phyloP scores from a whole-genome alignment of 2,797 vertebrate species.

The Sternotherus odoratus region DNA sequence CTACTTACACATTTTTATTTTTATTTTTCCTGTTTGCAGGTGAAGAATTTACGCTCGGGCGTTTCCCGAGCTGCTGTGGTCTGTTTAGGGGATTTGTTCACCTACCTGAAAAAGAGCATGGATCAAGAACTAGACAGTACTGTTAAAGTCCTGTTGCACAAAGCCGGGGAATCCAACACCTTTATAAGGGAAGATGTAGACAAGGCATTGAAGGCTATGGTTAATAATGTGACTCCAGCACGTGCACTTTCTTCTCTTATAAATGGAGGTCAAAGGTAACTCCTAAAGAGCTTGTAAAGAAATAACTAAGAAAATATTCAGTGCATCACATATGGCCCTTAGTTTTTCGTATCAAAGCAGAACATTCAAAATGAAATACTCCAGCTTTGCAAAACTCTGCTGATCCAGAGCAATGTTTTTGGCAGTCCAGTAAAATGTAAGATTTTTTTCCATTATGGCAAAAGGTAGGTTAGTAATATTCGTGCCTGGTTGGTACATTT shows the following conservation, averaged over 20 bases:
- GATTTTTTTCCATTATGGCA: neutral
- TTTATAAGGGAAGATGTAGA: slow-evolving; percentile 96
- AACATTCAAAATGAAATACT: neutral
- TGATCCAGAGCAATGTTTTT: neutral
- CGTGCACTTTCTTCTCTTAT: slow-evolving; percentile 91
- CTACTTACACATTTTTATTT: slow-evolving; percentile 58
- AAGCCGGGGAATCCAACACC: slow-evolving; percentile 91
- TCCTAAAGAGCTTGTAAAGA: slow-evolving; percentile 41
- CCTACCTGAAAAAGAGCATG: slow-evolving; percentile 90
- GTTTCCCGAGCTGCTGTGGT: slow-evolving; percentile 93
- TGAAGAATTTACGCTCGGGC: slow-evolving; percentile 94
- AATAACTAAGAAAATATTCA: slow-evolving; percentile 17
- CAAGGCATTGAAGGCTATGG: slow-evolving; percentile 91
- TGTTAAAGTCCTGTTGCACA: slow-evolving; percentile 91
- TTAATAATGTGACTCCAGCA: slow-evolving; percentile 90
- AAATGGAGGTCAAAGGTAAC: slow-evolving; percentile 91
- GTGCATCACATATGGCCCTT: neutral
- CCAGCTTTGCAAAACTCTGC: neutral
- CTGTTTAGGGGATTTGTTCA: slow-evolving; percentile 92
- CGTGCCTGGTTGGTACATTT: neutral
- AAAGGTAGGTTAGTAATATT: neutral
- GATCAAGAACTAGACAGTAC: slow-evolving; percentile 94
- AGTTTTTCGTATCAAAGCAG: neutral
- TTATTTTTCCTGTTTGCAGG: slow-evolving; percentile 82
- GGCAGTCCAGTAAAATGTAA: neutral